These are phyloP conservation scores for Pachyrhynchus sulphureomaculatus DNA, from an alignment of 1,140 invertebrate genomes.

Conservation along the genomic window DNA sequence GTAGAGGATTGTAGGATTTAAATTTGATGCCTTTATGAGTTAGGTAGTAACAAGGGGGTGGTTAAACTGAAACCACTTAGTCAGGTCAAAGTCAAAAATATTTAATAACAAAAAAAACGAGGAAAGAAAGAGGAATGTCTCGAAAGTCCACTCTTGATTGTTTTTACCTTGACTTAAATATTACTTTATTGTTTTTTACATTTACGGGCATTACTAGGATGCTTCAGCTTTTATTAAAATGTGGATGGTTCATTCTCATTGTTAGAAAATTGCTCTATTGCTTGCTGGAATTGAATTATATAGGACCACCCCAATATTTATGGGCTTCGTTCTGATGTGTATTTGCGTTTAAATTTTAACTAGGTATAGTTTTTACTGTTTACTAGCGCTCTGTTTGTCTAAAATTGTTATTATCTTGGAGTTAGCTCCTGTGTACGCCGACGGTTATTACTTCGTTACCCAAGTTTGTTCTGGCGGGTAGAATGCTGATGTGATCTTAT, in stretches of 20 bases:
- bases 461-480: too few relatives aligned
- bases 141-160: too few relatives aligned
- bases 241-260: background rate
- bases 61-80: too few relatives aligned
- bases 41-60: too few relatives aligned
- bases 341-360: background rate
- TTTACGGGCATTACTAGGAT: background rate
- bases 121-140: too few relatives aligned
- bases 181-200: too few relatives aligned
- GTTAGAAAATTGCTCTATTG: background rate
- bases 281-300: constrained; percentile 7
- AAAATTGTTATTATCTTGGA: background rate
- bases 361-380: constrained; percentile 9
- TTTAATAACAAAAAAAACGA: too few relatives aligned
- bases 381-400: background rate
- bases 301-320: constrained; percentile 8
- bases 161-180: too few relatives aligned
- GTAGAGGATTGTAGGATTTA: too few relatives aligned
- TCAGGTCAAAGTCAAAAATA: too few relatives aligned
- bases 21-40: too few relatives aligned
- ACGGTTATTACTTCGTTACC: background rate
- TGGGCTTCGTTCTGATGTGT: background rate
- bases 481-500: too few relatives aligned
- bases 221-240: background rate
- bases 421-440: background rate